Conservation (phyloP, 2,797 vertebrate species). For the Apodemus agrarius region DNA sequence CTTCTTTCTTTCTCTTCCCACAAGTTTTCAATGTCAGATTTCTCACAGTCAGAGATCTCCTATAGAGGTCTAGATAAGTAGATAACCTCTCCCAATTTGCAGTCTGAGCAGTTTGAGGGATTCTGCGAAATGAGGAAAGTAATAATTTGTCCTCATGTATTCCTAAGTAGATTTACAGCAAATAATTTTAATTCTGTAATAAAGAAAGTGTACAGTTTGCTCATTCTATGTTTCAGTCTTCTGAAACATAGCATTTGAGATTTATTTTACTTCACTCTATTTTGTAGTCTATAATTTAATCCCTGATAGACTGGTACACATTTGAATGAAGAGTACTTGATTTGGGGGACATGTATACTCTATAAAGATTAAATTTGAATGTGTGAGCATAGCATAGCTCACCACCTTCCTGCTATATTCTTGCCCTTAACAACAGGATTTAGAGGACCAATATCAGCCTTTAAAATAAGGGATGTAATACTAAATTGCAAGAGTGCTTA, state of each 20-base stretch:
- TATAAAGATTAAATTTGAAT: neutral
- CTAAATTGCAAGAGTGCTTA: neutral
- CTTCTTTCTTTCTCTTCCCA: too few relatives aligned
- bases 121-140: conserved; percentile 2
- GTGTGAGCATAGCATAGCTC: neutral
- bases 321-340: neutral
- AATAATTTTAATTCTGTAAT: neutral
- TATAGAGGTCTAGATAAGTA: neutral
- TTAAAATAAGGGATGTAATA: neutral
- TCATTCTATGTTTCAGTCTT: neutral
- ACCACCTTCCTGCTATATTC: neutral
- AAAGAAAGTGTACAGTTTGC: neutral
- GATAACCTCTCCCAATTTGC: too few relatives aligned
- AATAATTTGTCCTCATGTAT: neutral
- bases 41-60: neutral
- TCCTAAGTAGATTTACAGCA: neutral
- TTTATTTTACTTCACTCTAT: neutral
- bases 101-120: neutral
- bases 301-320: neutral
- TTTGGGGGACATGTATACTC: neutral
- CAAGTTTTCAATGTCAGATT: neutral
- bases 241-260: neutral
- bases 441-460: neutral
- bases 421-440: neutral
- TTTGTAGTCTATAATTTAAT: neutral